Evolutionary conservation across 2,113 vertebrate species (phyloP).

Genomic region (Lepus timidus): DNA sequence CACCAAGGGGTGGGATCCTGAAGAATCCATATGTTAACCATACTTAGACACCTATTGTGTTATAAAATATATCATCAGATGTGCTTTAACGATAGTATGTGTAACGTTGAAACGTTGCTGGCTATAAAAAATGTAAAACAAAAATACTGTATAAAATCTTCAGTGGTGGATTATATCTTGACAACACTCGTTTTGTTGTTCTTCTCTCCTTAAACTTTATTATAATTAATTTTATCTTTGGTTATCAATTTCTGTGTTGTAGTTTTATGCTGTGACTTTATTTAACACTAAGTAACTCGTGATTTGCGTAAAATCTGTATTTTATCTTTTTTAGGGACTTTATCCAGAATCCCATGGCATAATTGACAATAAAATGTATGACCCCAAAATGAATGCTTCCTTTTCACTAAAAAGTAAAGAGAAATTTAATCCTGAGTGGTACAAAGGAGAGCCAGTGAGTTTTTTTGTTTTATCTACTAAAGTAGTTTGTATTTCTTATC

Average conservation of each 20-base stretch:
- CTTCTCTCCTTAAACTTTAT: neutral
- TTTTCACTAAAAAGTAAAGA: conserved; percentile 92
- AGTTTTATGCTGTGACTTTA: conserved; percentile 29
- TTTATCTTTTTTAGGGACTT: conserved; percentile 91
- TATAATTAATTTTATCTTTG: neutral
- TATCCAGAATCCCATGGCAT: conserved; percentile 99
- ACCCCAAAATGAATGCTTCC: conserved; percentile 89
- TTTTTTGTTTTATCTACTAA: conserved; percentile 12
- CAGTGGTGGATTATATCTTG: conserved; percentile 22
- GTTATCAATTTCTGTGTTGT: neutral
- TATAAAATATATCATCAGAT: conserved; percentile 97
- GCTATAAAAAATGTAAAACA: conserved; percentile 90
- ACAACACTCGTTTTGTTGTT: neutral
- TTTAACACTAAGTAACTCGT: neutral
- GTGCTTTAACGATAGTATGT: conserved; percentile 99
- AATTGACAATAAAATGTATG: conserved; percentile 99
- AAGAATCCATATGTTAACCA: conserved; percentile 92
- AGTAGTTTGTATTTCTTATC: conserved; percentile 2
- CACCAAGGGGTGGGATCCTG: conserved; percentile 93
- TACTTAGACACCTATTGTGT: conserved; percentile 95
- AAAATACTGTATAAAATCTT: neutral
- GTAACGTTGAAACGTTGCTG: conserved; percentile 97
- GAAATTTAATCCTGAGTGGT: conserved; percentile 94
- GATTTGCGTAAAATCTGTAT: neutral
- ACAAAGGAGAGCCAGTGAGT: conserved; percentile 97